phyloP scores from a whole-genome alignment of 1,140 invertebrate species.

The Panagrolaimus sp. region DNA sequence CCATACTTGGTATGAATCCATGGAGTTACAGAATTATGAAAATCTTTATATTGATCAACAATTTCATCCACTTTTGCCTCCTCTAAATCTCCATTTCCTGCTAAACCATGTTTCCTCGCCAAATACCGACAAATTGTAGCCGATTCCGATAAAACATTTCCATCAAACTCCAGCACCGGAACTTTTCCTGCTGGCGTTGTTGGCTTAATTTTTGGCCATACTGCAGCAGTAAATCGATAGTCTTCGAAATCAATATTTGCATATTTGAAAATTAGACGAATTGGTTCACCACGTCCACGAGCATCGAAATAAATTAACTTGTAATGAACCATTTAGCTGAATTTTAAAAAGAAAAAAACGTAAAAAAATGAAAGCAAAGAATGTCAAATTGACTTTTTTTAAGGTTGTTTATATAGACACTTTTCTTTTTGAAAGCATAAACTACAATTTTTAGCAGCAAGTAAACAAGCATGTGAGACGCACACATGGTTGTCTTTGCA shows the following conservation, averaged over 20 bases:
- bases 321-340: constrained; percentile 5
- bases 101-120: neutral
- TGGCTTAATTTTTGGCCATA: neutral
- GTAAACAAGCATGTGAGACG: too few species aligned
- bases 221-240: neutral
- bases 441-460: too few species aligned
- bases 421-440: too few species aligned
- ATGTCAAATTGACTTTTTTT: too few species aligned
- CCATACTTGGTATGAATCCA: neutral
- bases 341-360: too few species aligned
- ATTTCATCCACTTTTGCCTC: neutral
- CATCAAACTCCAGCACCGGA: neutral
- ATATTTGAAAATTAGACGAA: constrained; percentile 11
- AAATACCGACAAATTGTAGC: neutral
- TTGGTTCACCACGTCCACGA: neutral
- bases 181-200: neutral
- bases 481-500: too few species aligned
- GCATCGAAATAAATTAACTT: neutral
- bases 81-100: neutral
- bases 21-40: neutral
- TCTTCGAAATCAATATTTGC: neutral
- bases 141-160: neutral
- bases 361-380: too few species aligned
- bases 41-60: neutral
- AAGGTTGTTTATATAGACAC: too few species aligned